phyloP scores from a whole-genome alignment of 2,113 vertebrate species.

The Seriola quinqueradiata region DNA sequence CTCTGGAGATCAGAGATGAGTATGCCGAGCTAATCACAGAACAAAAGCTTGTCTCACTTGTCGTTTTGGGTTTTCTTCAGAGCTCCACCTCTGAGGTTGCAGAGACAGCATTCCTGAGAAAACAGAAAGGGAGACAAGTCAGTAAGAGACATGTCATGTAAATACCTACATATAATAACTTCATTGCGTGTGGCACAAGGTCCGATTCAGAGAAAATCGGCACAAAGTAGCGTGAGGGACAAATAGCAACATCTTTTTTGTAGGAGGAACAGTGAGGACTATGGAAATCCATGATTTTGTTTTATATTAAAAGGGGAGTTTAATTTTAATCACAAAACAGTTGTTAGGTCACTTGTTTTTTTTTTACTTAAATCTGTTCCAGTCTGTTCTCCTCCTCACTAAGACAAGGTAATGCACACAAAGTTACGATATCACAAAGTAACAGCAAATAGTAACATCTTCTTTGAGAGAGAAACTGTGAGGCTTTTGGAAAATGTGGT shows the following conservation, averaged over 20 bases:
- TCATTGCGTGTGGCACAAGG: neutral
- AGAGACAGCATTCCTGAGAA: constrained; percentile 95
- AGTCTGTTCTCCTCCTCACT: neutral
- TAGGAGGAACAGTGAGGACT: neutral
- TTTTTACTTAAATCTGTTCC: neutral
- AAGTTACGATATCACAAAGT: neutral
- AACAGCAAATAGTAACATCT: neutral
- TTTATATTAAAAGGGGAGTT: neutral
- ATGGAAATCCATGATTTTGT: neutral
- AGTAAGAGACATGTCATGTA: neutral
- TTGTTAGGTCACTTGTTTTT: neutral
- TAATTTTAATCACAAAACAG: neutral
- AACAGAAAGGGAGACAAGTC: constrained; percentile 19
- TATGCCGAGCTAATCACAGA: constrained; percentile 51
- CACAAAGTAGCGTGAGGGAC: neutral
- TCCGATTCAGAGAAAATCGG: neutral
- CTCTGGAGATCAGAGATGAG: constrained; percentile 62
- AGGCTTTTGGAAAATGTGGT: neutral
- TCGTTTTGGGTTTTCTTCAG: constrained; percentile 94
- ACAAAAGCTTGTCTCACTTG: constrained; percentile 86
- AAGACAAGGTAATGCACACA: neutral
- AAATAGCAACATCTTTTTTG: neutral
- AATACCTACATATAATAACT: neutral
- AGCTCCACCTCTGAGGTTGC: constrained; percentile 96
- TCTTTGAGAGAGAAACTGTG: neutral